These are phyloP conservation scores for Drosophila truncata DNA, from an alignment of 1,140 invertebrate species.

Conservation along the genomic window DNA sequence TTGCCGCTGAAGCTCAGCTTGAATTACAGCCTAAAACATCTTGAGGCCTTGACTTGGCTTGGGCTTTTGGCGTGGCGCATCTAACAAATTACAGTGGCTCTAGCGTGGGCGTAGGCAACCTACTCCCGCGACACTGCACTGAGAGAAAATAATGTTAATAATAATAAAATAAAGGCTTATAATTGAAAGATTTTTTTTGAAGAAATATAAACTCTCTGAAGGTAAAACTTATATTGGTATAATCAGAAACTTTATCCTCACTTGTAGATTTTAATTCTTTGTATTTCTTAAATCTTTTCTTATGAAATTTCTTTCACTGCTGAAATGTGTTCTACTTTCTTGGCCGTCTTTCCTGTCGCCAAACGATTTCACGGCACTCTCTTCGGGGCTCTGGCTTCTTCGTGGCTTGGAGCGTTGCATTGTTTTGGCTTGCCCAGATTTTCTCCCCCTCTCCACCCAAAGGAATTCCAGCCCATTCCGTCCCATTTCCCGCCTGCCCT, in stretches of 20 bases:
- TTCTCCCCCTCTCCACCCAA: not conserved
- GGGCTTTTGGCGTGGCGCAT: slow-evolving; percentile 39
- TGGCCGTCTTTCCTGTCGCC: slow-evolving; percentile 36
- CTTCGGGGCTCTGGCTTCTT: slow-evolving; percentile 7
- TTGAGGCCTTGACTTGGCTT: slow-evolving; percentile 43
- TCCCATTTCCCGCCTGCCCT: slow-evolving; percentile 19
- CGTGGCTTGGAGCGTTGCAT: slow-evolving; percentile 45
- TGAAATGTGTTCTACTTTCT: slow-evolving; percentile 32
- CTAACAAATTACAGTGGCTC: slow-evolving; percentile 49
- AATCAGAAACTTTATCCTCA: not conserved
- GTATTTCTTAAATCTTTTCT: not conserved
- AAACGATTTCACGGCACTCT: slow-evolving; percentile 58
- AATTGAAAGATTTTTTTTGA: too few species aligned
- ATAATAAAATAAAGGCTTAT: not conserved
- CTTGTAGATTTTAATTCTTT: not conserved
- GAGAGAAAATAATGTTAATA: not conserved
- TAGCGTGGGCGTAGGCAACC: slow-evolving; percentile 24
- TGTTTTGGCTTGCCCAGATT: slow-evolving; percentile 71
- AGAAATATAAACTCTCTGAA: not conserved
- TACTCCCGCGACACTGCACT: slow-evolving; percentile 26
- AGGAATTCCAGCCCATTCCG: slow-evolving; percentile 32
- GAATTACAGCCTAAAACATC: slow-evolving; percentile 41
- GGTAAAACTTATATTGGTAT: not conserved
- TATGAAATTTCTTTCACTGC: slow-evolving; percentile 16
- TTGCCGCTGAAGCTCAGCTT: slow-evolving; percentile 9